These are phyloP conservation scores for Pyrrhosoma nymphula DNA, from an alignment of 2,888 invertebrate genomes.

Conservation along the genomic window DNA sequence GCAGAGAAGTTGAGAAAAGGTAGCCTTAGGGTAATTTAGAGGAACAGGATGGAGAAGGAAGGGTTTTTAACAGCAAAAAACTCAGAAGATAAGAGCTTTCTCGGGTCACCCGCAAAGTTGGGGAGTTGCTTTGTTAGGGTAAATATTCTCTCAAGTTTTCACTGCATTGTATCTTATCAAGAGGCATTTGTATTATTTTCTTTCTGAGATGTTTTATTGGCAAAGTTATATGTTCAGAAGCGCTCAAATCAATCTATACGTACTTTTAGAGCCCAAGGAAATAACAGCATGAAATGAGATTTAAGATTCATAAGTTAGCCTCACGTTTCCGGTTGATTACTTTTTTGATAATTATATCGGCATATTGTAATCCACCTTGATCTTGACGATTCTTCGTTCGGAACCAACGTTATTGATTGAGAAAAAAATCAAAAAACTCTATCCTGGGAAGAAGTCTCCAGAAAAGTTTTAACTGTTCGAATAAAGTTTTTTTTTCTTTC, in stretches of 20 bases:
- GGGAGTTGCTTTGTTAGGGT: neutral
- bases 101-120: conserved; percentile 26
- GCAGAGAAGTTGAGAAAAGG: neutral
- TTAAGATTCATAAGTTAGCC: neutral
- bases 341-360: neutral
- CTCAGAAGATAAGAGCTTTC: conserved; percentile 25
- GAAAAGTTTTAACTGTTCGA: neutral
- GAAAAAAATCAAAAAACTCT: neutral
- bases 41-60: neutral
- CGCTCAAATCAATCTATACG: neutral
- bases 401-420: neutral
- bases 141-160: conserved; percentile 32
- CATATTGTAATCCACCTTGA: neutral
- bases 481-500: neutral
- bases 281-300: neutral
- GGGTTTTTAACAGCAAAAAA: neutral
- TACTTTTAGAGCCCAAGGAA: neutral
- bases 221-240: neutral
- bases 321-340: neutral
- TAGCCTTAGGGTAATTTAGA: neutral
- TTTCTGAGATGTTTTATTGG: neutral
- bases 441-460: neutral
- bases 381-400: neutral
- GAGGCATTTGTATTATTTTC: neutral
- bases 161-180: neutral